These are phyloP conservation scores for Polydrusus cervinus DNA, from an alignment of 2,888 invertebrate genomes.

Conservation along the genomic window DNA sequence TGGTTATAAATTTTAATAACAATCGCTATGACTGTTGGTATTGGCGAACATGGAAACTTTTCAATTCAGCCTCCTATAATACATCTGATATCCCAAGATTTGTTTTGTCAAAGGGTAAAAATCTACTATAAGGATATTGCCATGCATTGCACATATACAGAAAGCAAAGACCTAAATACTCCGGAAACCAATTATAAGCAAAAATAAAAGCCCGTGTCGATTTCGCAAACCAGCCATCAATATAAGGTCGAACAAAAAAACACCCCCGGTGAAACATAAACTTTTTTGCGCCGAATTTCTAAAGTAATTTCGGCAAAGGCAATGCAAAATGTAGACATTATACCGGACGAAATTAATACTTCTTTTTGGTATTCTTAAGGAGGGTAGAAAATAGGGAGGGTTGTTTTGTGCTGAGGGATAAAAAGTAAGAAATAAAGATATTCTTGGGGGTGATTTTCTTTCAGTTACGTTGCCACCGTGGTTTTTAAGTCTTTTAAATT, in stretches of 20 bases:
- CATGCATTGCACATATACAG: not conserved
- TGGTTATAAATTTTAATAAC: too few relatives aligned
- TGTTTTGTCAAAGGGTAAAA: too few relatives aligned
- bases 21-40: too few relatives aligned
- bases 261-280: constrained; percentile 47
- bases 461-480: constrained; percentile 34
- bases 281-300: constrained; percentile 43
- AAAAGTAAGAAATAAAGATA: constrained; percentile 51
- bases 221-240: constrained; percentile 49
- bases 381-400: constrained; percentile 57
- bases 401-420: constrained; percentile 50
- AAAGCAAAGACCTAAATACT: constrained; percentile 18
- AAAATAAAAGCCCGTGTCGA: constrained; percentile 49
- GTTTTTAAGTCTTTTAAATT: constrained; percentile 38
- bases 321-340: constrained; percentile 66
- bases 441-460: constrained; percentile 50
- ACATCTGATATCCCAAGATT: too few relatives aligned
- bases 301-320: constrained; percentile 47
- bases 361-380: constrained; percentile 64
- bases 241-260: constrained; percentile 31
- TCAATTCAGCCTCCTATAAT: too few relatives aligned
- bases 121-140: not conserved
- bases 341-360: constrained; percentile 68
- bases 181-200: constrained; percentile 48
- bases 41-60: too few relatives aligned